A percentile compares a stretch with the other conserved stretches of the same genome.
Evolutionary conservation across 1,140 invertebrate species (phyloP).

Genomic region (Dendroctonus valens): DNA sequence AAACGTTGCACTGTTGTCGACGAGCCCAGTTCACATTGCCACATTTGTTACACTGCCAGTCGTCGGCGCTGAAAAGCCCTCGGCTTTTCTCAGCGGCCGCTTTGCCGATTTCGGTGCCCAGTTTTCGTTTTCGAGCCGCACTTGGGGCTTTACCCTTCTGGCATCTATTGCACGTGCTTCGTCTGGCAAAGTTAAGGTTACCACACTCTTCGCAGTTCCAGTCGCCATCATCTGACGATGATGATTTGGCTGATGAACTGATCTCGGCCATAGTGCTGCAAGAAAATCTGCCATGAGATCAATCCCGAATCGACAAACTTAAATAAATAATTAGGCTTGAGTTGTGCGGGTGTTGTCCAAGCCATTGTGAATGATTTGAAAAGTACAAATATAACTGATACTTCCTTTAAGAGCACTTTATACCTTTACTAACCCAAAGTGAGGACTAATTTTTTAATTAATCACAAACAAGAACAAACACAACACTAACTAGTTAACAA

Average conservation of each 20-base stretch:
- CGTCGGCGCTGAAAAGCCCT: slow-evolving; percentile 97
- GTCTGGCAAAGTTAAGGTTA: slow-evolving; percentile 92
- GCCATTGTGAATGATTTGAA: background rate
- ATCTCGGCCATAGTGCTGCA: slow-evolving; percentile 29
- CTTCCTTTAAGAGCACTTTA: slow-evolving; percentile 33
- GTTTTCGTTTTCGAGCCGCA: slow-evolving; percentile 76
- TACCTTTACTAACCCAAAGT: slow-evolving; percentile 34
- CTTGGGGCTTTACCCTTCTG: slow-evolving; percentile 60
- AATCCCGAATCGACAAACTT: background rate
- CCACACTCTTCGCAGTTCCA: slow-evolving; percentile 70
- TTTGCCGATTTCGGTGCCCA: slow-evolving; percentile 97
- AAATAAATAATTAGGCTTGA: background rate
- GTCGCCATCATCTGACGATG: slow-evolving; percentile 52
- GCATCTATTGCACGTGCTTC: slow-evolving; percentile 89
- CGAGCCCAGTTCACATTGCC: slow-evolving; percentile 99
- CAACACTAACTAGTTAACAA: background rate
- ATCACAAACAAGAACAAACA: slow-evolving; percentile 22
- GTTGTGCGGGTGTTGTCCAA: background rate
- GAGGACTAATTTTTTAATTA: slow-evolving; percentile 8
- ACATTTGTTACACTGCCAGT: slow-evolving; percentile 99
- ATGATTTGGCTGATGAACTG: slow-evolving; percentile 35
- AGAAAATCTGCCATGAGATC: background rate
- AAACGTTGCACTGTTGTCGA: slow-evolving; percentile 95
- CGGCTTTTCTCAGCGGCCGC: slow-evolving; percentile 96
- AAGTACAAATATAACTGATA: slow-evolving; percentile 24